phyloP scores from a whole-genome alignment of 2,888 invertebrate species.

The Lithosia quadra region DNA sequence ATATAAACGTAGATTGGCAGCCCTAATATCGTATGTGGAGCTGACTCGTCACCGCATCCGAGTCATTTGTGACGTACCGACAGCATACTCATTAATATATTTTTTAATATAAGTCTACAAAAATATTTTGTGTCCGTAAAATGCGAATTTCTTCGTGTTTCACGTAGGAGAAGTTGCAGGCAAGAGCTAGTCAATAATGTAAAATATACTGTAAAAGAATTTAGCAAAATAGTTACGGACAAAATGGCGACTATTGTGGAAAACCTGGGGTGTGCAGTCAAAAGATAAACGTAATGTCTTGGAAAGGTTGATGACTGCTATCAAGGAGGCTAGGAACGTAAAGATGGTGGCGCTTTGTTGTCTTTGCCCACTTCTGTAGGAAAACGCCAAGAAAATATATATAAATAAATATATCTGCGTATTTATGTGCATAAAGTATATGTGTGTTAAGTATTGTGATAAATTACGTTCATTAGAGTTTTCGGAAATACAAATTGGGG shows the following conservation, averaged over 20 bases:
- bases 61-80: slow-evolving; percentile 40
- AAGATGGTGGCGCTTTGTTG: not conserved
- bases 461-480: too few relatives aligned
- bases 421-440: too few relatives aligned
- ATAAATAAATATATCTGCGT: too few relatives aligned
- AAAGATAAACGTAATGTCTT: not conserved
- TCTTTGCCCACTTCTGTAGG: not conserved
- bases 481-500: too few relatives aligned
- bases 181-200: not conserved
- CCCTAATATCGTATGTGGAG: slow-evolving; percentile 26
- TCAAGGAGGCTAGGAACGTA: not conserved
- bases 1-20: slow-evolving; percentile 30
- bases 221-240: not conserved
- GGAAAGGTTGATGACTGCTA: not conserved
- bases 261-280: not conserved
- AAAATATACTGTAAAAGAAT: not conserved
- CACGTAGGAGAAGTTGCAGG: not conserved
- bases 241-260: not conserved
- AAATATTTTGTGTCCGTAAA: too few relatives aligned
- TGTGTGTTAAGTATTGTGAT: too few relatives aligned
- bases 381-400: not conserved
- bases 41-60: slow-evolving; percentile 22
- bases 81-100: slow-evolving; percentile 13
- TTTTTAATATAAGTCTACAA: too few relatives aligned
- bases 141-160: too few relatives aligned